phyloP scores from a whole-genome alignment of 2,888 invertebrate species.

The Agonopterix heracliana region DNA sequence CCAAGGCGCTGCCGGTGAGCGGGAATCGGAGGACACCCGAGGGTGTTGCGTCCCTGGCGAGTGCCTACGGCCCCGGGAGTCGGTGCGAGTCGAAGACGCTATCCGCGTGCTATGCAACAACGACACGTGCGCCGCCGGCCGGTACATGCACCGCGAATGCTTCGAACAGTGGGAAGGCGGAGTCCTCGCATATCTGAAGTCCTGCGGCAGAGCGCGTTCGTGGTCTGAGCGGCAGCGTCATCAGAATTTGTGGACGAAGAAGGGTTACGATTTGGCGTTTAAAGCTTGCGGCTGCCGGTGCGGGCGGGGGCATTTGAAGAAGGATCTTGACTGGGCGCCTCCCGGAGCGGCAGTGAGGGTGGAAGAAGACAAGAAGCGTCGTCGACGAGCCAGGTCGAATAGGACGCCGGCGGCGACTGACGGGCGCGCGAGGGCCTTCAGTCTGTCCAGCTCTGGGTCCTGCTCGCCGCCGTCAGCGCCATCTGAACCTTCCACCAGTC shows the following conservation, averaged over 20 bases:
- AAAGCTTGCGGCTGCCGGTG: conserved; percentile 97
- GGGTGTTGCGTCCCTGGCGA: conserved; percentile 92
- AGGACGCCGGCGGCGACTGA: conserved; percentile 56
- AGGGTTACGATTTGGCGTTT: conserved; percentile 96
- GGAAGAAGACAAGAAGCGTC: conserved; percentile 65
- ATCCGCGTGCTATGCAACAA: conserved; percentile 96
- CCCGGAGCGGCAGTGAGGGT: conserved; percentile 77
- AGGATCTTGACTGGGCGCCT: conserved; percentile 94
- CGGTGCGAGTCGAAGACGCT: conserved; percentile 81
- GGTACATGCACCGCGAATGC: conserved; percentile 97
- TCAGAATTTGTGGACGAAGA: conserved; percentile 98
- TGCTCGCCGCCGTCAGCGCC: conserved; percentile 89
- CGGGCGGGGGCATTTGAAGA: conserved; percentile 93
- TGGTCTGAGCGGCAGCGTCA: conserved; percentile 97
- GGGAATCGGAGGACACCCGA: conserved; percentile 68
- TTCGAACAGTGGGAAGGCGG: conserved; percentile 96
- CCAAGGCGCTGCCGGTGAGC: conserved; percentile 69
- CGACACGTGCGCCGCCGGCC: conserved; percentile 90
- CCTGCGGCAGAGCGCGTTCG: conserved; percentile 92
- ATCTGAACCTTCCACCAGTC: conserved; percentile 84
- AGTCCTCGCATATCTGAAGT: conserved; percentile 91
- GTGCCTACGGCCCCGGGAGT: conserved; percentile 84
- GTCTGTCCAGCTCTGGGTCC: conserved; percentile 86
- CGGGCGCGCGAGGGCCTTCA: conserved; percentile 82
- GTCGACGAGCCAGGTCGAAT: conserved; percentile 54